Percentiles rank a stretch among this genome's conserved stretches.
Conservation (phyloP, 2,113 vertebrate genomes). For the Euleptes europaea region DNA sequence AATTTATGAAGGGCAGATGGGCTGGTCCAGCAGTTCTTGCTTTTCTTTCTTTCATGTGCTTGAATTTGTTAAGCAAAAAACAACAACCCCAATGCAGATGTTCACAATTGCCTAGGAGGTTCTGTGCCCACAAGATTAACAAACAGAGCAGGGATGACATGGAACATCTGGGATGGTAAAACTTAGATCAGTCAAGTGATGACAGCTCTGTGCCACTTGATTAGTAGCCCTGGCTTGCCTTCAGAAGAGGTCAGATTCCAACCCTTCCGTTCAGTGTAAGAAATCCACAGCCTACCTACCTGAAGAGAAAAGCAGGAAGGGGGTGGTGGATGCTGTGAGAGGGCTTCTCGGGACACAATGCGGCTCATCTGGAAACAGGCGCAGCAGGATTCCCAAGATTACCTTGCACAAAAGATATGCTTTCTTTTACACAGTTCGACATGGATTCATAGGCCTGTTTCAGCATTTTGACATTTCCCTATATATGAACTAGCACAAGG, state of each 20-base stretch:
- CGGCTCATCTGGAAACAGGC: constrained; percentile 30
- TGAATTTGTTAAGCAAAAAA: fast-evolving
- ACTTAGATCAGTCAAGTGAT: background rate
- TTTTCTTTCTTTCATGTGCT: background rate
- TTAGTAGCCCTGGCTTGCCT: background rate
- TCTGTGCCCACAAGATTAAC: background rate
- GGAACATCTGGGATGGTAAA: background rate
- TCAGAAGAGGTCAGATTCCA: constrained; percentile 28
- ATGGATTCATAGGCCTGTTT: constrained; percentile 52
- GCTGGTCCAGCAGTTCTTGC: too few species aligned
- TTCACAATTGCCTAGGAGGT: background rate
- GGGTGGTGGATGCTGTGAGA: background rate
- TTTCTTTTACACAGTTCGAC: background rate
- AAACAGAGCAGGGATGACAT: background rate
- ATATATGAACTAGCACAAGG: constrained; percentile 39
- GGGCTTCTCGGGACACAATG: background rate
- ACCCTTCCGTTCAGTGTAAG: background rate
- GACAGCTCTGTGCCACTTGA: constrained; percentile 15
- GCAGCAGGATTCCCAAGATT: background rate
- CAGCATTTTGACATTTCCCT: constrained; percentile 47
- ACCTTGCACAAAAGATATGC: constrained; percentile 34
- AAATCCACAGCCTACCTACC: fast-evolving
- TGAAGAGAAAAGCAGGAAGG: constrained; percentile 35
- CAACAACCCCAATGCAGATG: background rate
- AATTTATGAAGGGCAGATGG: too few species aligned